These are phyloP conservation scores for Calypte anna DNA, from an alignment of 2,113 vertebrate genomes.

Conservation along the genomic window DNA sequence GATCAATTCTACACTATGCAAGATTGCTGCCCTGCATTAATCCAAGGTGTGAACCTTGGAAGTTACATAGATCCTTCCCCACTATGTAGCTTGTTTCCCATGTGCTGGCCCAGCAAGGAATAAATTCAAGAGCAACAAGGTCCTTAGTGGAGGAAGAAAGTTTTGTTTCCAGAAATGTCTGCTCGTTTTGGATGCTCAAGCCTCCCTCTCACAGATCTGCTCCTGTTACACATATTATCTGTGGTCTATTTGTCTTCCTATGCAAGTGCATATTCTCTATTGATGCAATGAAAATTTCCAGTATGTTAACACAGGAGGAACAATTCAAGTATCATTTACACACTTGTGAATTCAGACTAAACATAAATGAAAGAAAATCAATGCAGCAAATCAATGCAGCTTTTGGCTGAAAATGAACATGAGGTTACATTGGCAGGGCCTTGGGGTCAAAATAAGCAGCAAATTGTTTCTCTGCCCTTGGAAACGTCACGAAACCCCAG, in stretches of 20 bases:
- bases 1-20: background rate
- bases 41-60: background rate
- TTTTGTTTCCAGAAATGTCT: background rate
- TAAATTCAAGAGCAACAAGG: background rate
- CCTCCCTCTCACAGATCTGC: background rate
- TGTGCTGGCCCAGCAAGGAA: background rate
- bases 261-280: background rate
- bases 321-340: conserved; percentile 23
- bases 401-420: conserved; percentile 33
- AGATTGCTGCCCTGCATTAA: background rate
- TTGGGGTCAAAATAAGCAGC: background rate
- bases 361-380: conserved; percentile 23
- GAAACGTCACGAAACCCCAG: background rate
- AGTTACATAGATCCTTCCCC: background rate
- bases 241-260: background rate
- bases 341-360: background rate
- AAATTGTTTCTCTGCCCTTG: conserved; percentile 34
- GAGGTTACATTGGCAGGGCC: conserved; percentile 15
- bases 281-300: background rate
- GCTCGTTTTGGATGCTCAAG: background rate
- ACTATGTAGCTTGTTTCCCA: background rate
- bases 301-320: background rate
- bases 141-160: background rate
- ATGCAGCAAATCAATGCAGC: conserved; percentile 18
- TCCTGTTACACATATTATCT: background rate